Percentiles rank a stretch among this genome's conserved stretches.
Evolutionary conservation across 1,140 invertebrate species (phyloP).

Genomic region (Eufriesea mexicana): DNA sequence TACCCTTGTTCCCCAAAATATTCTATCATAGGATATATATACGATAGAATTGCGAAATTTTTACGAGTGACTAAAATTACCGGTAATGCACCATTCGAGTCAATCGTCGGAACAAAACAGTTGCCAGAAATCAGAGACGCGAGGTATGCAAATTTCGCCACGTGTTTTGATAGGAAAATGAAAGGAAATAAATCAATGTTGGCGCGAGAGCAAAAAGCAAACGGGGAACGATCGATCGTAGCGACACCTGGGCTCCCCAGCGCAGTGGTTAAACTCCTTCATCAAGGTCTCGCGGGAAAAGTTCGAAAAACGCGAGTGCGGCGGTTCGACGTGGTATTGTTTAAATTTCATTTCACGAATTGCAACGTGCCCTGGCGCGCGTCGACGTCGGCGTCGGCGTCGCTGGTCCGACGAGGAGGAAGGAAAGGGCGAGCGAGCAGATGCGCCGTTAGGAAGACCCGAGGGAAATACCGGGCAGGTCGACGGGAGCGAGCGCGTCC

Average conservation of each 20-base stretch:
- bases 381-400: neutral
- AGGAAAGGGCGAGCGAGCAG: neutral
- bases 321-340: constrained; percentile 58
- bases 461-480: constrained; percentile 74
- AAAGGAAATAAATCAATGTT: neutral
- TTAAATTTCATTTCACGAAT: constrained; percentile 75
- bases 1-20: too few species aligned
- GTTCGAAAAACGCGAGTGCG: neutral
- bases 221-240: neutral
- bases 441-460: constrained; percentile 65
- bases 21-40: too few species aligned
- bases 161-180: too few species aligned
- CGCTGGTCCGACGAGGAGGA: neutral
- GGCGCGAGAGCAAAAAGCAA: neutral
- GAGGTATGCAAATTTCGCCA: too few species aligned
- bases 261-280: neutral
- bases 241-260: neutral
- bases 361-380: neutral
- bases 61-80: too few species aligned
- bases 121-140: too few species aligned
- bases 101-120: too few species aligned
- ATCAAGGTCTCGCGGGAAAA: neutral
- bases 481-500: constrained; percentile 64
- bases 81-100: too few species aligned
- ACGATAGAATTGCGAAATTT: too few species aligned